Evolutionary conservation across 2,113 vertebrate genomes (phyloP), one percentile per base, ranked within the genome.

Genomic region (Pygoscelis antarcticus): DNA sequence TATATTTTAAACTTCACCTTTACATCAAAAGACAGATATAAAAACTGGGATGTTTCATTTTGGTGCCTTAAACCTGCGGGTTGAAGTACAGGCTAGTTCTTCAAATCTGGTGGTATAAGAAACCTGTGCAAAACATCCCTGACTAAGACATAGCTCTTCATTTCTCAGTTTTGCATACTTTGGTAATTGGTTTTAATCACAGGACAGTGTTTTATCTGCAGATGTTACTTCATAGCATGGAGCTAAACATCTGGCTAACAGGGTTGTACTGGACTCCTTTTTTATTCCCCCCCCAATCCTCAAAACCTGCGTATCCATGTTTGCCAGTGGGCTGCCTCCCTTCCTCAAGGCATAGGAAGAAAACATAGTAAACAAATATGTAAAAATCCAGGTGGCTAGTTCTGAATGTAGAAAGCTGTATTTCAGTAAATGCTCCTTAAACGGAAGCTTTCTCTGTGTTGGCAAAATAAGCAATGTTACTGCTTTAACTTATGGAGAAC

Each of bases 31-130:
- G 40, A 14, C 10, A 91, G 49, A 92, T 80, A 91, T 51, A 74
- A 90, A 93, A 83, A 76, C 49, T 69, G 36, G 11, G 70, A 85
- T 87, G 55, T 92, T 97, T 96, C 52, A 70, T 61, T 94, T 77
- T 47, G 13, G 5, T 65, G 46, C 36, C 52, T 58, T 62, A 38
- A 55, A 12, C 3, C 54, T 62, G 17, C 58, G 32, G 11, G 4
- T 49, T 29, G 14, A 90, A 88, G 32, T 91, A 76, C 79, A 89
- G 47, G 29, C 49, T 93, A 91, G 83, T 95, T 97, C 80, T 95
- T 94, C 71, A 61, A 0, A 47, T 92, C 42, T 76, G 9, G 38
- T 62, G 3, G 6, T 29, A 7, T 76, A 90, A 91, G 91, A 97
- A 97, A 96, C 76, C 30, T 83, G 16, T 51, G 47, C 49, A 81